Evolutionary conservation across 2,888 invertebrate species (phyloP).

Genomic region (Amiota minor): DNA sequence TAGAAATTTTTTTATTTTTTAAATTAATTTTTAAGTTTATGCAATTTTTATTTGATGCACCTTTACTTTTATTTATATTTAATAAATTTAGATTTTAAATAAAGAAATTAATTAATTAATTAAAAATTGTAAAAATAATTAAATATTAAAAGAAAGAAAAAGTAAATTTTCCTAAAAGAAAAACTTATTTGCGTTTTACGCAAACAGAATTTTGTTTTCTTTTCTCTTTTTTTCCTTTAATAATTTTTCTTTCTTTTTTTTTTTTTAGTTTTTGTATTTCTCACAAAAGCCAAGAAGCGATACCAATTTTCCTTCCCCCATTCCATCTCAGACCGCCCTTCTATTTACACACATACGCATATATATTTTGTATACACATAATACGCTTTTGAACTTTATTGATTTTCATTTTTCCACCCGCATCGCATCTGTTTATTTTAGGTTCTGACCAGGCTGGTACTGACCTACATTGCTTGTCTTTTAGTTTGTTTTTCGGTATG

Average conservation of each 20-base stretch:
- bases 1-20: conserved; percentile 10
- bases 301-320: no score
- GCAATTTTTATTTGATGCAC: conserved; percentile 6
- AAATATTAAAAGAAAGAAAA: conserved; percentile 27
- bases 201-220: conserved; percentile 33
- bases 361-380: conserved; percentile 11
- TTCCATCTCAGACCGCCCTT: no score
- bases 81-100: conserved; percentile 5
- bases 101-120: conserved; percentile 16
- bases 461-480: conserved; percentile 55
- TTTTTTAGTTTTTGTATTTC: not conserved
- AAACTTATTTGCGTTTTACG: conserved; percentile 43
- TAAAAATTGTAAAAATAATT: conserved; percentile 25
- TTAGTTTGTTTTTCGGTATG: no score
- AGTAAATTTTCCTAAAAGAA: conserved; percentile 35
- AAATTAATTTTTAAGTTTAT: not conserved
- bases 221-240: not conserved
- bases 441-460: conserved; percentile 27
- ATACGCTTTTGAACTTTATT: conserved; percentile 19
- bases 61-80: not conserved
- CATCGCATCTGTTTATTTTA: conserved; percentile 50
- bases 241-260: conserved; percentile 19
- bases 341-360: no score
- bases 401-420: conserved; percentile 19
- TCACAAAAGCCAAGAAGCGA: no score